These are phyloP conservation scores for Antigone vipio DNA, from an alignment of 2,113 vertebrate species.

Conservation along the genomic window DNA sequence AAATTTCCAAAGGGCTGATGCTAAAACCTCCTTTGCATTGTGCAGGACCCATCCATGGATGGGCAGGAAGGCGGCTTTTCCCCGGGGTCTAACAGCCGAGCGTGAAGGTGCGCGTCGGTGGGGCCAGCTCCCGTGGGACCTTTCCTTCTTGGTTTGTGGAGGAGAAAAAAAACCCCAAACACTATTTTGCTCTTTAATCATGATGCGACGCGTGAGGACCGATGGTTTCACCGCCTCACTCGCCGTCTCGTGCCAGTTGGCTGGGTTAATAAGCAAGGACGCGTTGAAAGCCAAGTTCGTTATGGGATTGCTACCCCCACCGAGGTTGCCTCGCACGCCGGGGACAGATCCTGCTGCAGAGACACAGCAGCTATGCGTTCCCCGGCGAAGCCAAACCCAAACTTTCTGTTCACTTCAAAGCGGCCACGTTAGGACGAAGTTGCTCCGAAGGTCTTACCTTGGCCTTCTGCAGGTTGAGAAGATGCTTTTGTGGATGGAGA, in stretches of 20 bases:
- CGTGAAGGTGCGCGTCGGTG: background rate
- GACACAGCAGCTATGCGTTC: no score
- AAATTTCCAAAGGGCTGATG: background rate
- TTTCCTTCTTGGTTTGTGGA: background rate
- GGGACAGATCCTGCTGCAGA: no score
- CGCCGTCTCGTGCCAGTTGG: rapidly evolving
- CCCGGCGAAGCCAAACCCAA: no score
- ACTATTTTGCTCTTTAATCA: background rate
- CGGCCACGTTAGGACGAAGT: background rate
- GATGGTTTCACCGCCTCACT: background rate
- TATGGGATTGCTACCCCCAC: background rate
- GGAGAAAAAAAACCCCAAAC: background rate
- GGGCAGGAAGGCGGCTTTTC: background rate
- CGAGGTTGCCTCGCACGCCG: no score
- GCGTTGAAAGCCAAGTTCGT: background rate
- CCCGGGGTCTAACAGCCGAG: background rate
- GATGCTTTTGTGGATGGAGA: background rate
- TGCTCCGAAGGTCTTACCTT: background rate
- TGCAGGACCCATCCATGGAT: background rate
- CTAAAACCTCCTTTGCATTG: background rate
- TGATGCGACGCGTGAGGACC: rapidly evolving
- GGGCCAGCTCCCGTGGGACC: no score
- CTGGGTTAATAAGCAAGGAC: no score
- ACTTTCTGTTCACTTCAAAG: no score
- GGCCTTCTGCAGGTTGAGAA: background rate